Evolutionary conservation across 2,888 invertebrate species (phyloP), one percentile per base, ranked within the genome.

Genomic region (Eilema sororculum): DNA sequence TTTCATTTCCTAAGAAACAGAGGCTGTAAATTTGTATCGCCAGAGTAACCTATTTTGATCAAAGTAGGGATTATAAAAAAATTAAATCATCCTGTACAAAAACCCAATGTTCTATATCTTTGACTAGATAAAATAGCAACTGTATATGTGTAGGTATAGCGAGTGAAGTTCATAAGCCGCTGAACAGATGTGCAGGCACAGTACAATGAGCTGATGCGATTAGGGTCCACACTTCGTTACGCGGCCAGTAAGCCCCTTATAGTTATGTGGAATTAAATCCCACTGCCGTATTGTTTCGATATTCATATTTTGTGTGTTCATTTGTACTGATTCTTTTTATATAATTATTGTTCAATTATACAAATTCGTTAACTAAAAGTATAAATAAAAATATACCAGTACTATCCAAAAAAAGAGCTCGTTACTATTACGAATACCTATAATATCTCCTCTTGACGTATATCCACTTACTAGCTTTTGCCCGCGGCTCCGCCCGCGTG

Each of bases 221-320:
- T 94, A 90, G 87, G 75, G 71, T 69, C 71, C 80, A 88, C 93
- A 92, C 93, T 92, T 90, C 91, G 91, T 89, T 92, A 89, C 85
- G 71, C 91, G 79, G 90, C 88, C 88, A 88, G 86, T 87, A 87
- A 89, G 88, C 87, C 87, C 87, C 86, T 84, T 84, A 88, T 79
- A 65, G 59, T 59, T 67, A 37, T 71, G 37, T 63, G 52, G 60
- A 33, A 65, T 69, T 66, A 59, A 25, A 22, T 41, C 58, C 52
- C 13, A 66, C 41, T n/a, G 52, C n/a, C 33, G 30, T 46, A 61
- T 61, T 67, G 60, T 61, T 67, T 16, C 61, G 46, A 67, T 67
- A 67, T 67, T 61, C 61, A 61, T 52, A 61, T 61, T 59, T 33
- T 56, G 30, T 33, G 52, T 56, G 24, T 67, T 16, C 24, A 69